These are phyloP conservation scores for Ferrisia virgata DNA, from an alignment of 2,888 invertebrate genomes.

Conservation along the genomic window DNA sequence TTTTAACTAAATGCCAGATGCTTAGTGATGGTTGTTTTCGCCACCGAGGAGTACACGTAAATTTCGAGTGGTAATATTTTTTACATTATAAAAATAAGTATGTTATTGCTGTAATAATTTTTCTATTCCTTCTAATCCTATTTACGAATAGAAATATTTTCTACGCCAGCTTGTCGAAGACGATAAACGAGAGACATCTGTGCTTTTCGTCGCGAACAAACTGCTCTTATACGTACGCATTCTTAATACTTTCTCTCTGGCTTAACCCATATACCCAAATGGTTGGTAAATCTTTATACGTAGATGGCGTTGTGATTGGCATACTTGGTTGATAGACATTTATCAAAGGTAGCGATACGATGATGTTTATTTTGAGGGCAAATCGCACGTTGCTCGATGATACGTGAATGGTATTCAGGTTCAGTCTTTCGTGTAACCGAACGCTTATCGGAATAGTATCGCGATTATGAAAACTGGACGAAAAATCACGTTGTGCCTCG, in stretches of 20 bases:
- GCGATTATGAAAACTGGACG: not conserved
- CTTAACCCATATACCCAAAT: not conserved
- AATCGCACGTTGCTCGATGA: not conserved
- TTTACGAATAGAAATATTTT: no score
- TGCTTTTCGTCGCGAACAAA: not conserved
- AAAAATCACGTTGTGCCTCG: not conserved
- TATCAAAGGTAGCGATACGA: not conserved
- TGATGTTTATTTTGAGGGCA: not conserved
- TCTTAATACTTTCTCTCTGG: not conserved
- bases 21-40: no score
- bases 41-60: no score
- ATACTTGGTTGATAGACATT: not conserved
- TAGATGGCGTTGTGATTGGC: not conserved
- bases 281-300: not conserved
- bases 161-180: no score
- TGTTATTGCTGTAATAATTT: no score
- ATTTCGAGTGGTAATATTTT: no score
- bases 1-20: no score
- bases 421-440: conserved; percentile 9
- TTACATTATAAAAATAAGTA: no score
- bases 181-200: no score
- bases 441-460: not conserved
- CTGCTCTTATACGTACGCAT: no score
- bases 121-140: no score
- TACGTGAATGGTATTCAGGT: not conserved